Conservation (phyloP, 1,140 invertebrate species). For the Caenorhabditis remanei region DNA sequence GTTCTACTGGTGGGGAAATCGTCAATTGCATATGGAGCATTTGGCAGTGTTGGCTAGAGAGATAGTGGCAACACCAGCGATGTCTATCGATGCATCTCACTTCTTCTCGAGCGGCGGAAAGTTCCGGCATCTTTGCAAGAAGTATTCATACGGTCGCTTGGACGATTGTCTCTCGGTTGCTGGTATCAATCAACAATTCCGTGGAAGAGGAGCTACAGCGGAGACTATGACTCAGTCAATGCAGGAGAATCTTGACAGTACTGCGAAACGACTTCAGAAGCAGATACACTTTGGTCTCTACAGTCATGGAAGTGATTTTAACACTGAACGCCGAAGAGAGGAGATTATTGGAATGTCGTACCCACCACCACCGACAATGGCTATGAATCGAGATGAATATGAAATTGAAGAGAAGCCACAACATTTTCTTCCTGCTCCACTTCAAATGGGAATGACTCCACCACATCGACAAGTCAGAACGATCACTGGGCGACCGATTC, state of each 20-base stretch:
- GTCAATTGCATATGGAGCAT: background rate
- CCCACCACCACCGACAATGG: too few relatives aligned
- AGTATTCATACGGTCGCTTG: background rate
- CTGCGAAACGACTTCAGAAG: too few relatives aligned
- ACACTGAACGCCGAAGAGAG: too few relatives aligned
- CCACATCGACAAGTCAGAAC: too few relatives aligned
- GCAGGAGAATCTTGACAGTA: background rate
- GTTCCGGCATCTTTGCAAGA: background rate
- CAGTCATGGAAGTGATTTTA: too few relatives aligned
- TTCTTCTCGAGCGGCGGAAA: background rate
- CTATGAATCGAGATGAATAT: too few relatives aligned
- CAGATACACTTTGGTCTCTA: too few relatives aligned
- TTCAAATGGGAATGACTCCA: too few relatives aligned
- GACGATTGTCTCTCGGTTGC: background rate
- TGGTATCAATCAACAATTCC: background rate
- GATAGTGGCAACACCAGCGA: background rate
- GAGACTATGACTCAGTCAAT: background rate
- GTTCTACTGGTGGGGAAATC: background rate
- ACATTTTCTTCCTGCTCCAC: background rate
- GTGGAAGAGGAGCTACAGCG: background rate
- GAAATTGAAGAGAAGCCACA: too few relatives aligned
- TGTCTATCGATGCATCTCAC: background rate
- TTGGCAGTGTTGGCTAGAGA: background rate
- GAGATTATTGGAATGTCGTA: too few relatives aligned
- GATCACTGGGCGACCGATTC: background rate